phyloP scores from a whole-genome alignment of 2,113 vertebrate genomes.

The Esox niger region DNA sequence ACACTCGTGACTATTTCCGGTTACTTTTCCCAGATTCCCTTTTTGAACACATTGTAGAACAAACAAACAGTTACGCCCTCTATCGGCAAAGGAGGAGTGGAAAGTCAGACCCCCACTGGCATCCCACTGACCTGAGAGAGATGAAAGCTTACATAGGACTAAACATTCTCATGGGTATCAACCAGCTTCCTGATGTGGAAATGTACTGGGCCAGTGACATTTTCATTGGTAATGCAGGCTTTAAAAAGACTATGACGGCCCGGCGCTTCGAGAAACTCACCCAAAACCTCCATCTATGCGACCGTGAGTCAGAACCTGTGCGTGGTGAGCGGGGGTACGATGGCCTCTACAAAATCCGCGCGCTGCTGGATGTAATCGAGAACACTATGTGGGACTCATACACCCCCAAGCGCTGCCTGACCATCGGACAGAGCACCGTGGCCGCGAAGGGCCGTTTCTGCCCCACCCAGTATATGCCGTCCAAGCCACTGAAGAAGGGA shows the following conservation, averaged over 20 bases:
- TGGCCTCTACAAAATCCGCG: constrained; percentile 76
- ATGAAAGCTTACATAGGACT: constrained; percentile 77
- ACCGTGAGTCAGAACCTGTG: constrained; percentile 68
- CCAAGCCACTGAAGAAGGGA: constrained; percentile 75
- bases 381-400: constrained; percentile 79
- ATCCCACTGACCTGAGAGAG: constrained; percentile 76
- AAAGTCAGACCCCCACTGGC: constrained; percentile 78
- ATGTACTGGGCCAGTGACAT: constrained; percentile 83
- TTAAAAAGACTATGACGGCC: constrained; percentile 80
- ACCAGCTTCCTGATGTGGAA: constrained; percentile 77
- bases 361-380: constrained; percentile 75
- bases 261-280: constrained; percentile 77
- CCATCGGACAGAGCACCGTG: constrained; percentile 72
- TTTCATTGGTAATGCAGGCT: constrained; percentile 79
- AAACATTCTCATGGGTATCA: constrained; percentile 81
- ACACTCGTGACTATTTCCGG: constrained; percentile 83
- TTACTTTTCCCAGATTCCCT: constrained; percentile 82
- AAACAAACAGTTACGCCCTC: constrained; percentile 85
- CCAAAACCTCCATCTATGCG: constrained; percentile 77
- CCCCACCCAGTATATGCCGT: constrained; percentile 76
- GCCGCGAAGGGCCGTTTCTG: constrained; percentile 72
- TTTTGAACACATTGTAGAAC: constrained; percentile 84
- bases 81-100: constrained; percentile 78
- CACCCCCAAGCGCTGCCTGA: constrained; percentile 74
- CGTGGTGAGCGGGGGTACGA: constrained; percentile 76